A percentile compares a stretch with the other conserved stretches of the same genome.
Conservation (phyloP, 2,888 invertebrate species). For the Lamproptera curius region DNA sequence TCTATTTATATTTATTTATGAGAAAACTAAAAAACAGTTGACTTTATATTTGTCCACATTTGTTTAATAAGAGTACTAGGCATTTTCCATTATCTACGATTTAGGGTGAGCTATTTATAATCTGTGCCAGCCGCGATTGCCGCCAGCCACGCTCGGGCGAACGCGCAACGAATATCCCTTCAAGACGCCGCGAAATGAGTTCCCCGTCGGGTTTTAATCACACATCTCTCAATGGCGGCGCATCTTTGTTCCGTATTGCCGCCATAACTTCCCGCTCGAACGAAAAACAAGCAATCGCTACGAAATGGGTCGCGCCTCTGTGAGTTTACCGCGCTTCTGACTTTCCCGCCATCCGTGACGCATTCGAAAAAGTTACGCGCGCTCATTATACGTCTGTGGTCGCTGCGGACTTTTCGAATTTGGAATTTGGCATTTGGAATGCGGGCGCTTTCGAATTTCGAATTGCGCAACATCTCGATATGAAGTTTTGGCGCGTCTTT, state of each 20-base stretch:
- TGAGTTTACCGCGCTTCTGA: slow-evolving; percentile 5
- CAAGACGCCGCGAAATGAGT: slow-evolving; percentile 14
- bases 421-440: background rate
- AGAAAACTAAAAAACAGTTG: no score
- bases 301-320: slow-evolving; percentile 16
- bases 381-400: background rate
- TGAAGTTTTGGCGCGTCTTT: background rate
- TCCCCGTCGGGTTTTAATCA: slow-evolving; percentile 15
- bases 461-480: background rate
- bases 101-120: background rate
- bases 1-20: no score
- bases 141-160: background rate
- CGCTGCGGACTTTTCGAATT: background rate
- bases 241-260: slow-evolving; percentile 18
- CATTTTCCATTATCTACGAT: no score
- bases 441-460: background rate
- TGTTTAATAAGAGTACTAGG: slow-evolving; percentile 6
- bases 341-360: slow-evolving; percentile 6
- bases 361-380: slow-evolving; percentile 11
- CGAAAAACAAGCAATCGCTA: slow-evolving; percentile 10
- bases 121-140: background rate
- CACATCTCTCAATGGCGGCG: slow-evolving; percentile 13
- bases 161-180: background rate
- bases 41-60: slow-evolving; percentile 19
- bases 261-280: slow-evolving; percentile 3